Base-by-base conservation (phyloP, 2,888 invertebrate species). In the Mythimna ferrago region DNA sequence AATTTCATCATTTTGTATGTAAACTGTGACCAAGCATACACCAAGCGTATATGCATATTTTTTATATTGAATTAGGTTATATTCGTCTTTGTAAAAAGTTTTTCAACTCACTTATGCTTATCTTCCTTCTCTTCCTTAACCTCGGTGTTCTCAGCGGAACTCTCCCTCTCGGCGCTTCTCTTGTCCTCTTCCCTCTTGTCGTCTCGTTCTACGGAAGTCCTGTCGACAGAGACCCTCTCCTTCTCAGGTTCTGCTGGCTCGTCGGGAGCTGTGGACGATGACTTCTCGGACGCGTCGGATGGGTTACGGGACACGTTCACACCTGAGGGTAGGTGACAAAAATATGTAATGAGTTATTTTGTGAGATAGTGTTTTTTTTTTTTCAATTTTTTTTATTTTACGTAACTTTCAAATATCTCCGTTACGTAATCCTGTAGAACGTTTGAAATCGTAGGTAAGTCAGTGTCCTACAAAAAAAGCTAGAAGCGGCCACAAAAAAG, bases 221-320 rank as follows among this genome's bases (percentile, higher is more conserved):
- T 86, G 75, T 91, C 89, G 14, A 73, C 71, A 3, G 86, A 84
- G 48, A 80, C 81, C 64, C 89, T 87, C 1, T 84, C 83, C 2
- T 86, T 84, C 21, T 84, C 89, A 11, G 84, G 80, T 67, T 91
- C 90, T 56, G 72, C 78, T 0, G 84, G 83, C 44, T 89, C 89
- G 6, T 88, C 88, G 0, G 80, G 79, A 0, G 82, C 88, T 0
- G 89, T 88, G 0, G 83, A 86, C 0, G 87, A 83, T 0, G 87
- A 90, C 35, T 91, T 90, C 32, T 91, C 90, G 0, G 96, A 96
- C 0, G 96, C 96, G 76, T 95, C 95, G 2, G 96, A 96, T 5
- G 96, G 95, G 56, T 96, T 96, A 0, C 96, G 90, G 0, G 96
- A 95, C 19, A 96, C 96, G 85, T 94, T 94, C 38, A 94, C 91